Conservation (phyloP, 2,888 invertebrate species). For the Microchrysa polita region DNA sequence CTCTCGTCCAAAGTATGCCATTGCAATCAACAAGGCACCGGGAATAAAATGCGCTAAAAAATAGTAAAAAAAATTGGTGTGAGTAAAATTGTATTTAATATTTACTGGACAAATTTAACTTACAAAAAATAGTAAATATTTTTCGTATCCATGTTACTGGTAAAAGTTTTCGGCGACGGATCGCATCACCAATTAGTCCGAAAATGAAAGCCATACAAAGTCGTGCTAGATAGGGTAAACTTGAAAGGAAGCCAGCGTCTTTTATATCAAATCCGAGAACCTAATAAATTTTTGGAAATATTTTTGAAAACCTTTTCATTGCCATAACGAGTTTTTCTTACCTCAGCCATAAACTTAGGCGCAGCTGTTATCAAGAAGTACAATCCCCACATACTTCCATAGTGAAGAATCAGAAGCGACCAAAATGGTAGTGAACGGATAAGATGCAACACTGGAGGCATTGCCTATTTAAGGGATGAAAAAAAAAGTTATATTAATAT, state of each 20-base stretch:
- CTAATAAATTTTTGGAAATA: no score
- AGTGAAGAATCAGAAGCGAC: conserved; percentile 73
- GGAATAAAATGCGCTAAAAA: conserved; percentile 69
- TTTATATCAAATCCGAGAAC: conserved; percentile 76
- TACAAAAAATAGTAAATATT: conserved; percentile 73
- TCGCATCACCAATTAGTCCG: conserved; percentile 74
- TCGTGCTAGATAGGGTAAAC: conserved; percentile 76
- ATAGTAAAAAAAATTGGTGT: neutral
- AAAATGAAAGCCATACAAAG: conserved; percentile 75
- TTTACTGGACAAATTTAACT: conserved; percentile 57
- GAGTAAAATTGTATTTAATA: neutral
- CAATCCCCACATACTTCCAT: conserved; percentile 80
- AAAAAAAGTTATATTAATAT: conserved; percentile 33
- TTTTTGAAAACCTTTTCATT: neutral
- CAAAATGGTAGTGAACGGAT: conserved; percentile 74
- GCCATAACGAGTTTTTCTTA: conserved; percentile 45
- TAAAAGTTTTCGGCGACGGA: conserved; percentile 65
- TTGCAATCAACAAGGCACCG: conserved; percentile 67
- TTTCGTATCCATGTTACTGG: conserved; percentile 71
- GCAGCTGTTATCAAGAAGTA: conserved; percentile 81
- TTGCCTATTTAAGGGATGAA: conserved; percentile 64
- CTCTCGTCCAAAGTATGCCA: conserved; percentile 72
- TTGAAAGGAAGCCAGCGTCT: conserved; percentile 75
- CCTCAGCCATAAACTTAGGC: conserved; percentile 78
- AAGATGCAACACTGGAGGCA: conserved; percentile 74